Evolutionary conservation across 1,140 invertebrate genomes (phyloP), one percentile per base, ranked within the genome.

Genomic region (Triops cancriformis): DNA sequence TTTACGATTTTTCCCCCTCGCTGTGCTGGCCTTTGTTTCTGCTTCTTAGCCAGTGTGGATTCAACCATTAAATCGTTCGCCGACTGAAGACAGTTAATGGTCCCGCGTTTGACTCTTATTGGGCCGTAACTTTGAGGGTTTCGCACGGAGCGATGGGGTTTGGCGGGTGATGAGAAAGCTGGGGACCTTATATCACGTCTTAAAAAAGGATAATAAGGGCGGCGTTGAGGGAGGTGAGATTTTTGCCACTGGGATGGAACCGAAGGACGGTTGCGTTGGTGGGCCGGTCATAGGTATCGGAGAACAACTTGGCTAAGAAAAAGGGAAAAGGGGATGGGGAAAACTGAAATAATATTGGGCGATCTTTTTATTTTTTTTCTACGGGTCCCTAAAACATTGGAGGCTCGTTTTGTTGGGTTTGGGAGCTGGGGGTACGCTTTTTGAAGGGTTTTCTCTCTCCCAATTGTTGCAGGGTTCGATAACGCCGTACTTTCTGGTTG

Each of bases 231-330:
- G 51, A 64, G 51, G 51, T 64, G 51, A 64, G 51, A 64, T n/a
- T 64, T 64, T 64, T 64, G 51, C 51, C 51, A 64, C 51, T 64
- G 51, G 51, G 51, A 64, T 64, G 51, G 51, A 64, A 64, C 51
- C 51, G 2, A 23, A 14, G 18, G 2, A 23, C 51, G 10, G 51
- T 37, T 64, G 51, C 51, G 51, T 64, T 64, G 51, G 51, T 64
- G 51, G n/a, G 51, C 23, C 51, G 51, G 14, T 14, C 51, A 64
- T 7, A 5, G 23, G 23, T n/a, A 64, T 18, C 51, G 7, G 51
- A 23, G 51, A 23, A 64, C 6, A 14, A 0, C 14, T 64, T 64
- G 0, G 14, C 6, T 37, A 37, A 7, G 31, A 37, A 37, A 37
- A 37, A 37, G 31, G 31, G 2, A 37, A 37, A 37, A 37, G 31